Conservation (phyloP, 2,113 vertebrate genomes). For the Paradoxurus hermaphroditus region DNA sequence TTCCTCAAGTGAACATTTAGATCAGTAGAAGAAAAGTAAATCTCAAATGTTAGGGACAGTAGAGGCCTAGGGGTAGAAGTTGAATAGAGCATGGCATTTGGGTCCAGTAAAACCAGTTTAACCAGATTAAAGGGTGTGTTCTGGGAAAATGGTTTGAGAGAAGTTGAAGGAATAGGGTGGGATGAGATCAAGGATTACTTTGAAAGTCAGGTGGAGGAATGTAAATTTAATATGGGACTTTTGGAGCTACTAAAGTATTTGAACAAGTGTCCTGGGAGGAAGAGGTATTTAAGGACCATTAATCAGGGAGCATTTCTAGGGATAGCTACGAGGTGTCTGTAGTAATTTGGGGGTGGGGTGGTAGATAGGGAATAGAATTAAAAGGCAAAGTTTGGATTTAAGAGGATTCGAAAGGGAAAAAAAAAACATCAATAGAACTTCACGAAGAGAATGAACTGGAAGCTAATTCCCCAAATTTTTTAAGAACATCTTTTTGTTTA, state of each 20-base stretch:
- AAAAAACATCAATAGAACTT: background rate
- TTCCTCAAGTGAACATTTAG: background rate
- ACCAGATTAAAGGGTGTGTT: constrained; percentile 55
- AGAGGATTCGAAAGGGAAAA: background rate
- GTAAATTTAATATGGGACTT: constrained; percentile 41
- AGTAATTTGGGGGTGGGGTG: background rate
- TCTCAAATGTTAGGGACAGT: background rate
- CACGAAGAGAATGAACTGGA: background rate
- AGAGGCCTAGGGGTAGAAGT: background rate
- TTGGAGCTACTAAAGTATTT: background rate
- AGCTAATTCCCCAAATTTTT: background rate
- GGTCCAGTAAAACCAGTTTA: constrained; percentile 1
- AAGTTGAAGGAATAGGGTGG: constrained; percentile 27
- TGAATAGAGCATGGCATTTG: background rate
- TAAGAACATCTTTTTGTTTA: too few species aligned
- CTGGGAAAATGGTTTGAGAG: constrained; percentile 54
- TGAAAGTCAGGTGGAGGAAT: constrained; percentile 38
- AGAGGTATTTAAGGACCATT: background rate
- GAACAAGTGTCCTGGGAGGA: background rate
- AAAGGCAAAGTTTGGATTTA: constrained; percentile 32
- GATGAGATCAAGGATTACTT: constrained; percentile 49
- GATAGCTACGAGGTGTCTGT: background rate
- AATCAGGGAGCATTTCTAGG: background rate
- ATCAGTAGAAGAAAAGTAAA: background rate
- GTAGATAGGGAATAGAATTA: background rate